These are phyloP conservation scores for Mungos mungo DNA, from an alignment of 2,113 vertebrate genomes.

Conservation along the genomic window DNA sequence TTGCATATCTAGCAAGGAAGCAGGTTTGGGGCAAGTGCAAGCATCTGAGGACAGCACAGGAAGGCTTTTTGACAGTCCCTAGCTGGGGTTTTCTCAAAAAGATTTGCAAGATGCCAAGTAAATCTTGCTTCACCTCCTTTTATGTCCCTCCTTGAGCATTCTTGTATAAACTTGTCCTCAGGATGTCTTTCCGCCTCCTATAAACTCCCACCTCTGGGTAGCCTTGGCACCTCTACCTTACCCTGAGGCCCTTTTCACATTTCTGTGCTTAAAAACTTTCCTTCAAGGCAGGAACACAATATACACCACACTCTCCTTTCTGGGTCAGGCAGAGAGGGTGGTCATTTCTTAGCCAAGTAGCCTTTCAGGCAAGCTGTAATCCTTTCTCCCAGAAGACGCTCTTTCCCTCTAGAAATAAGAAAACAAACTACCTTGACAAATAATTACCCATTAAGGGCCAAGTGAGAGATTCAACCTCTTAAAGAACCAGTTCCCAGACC, in stretches of 20 bases:
- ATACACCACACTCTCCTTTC: constrained; percentile 30
- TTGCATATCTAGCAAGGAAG: constrained; percentile 57
- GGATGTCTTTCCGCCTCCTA: constrained; percentile 72
- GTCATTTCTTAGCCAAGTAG: not conserved
- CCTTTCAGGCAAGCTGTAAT: not conserved
- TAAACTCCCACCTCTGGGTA: constrained; percentile 73
- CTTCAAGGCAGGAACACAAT: constrained; percentile 56
- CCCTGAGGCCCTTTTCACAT: constrained; percentile 68
- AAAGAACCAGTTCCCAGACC: constrained; percentile 4
- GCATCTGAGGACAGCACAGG: constrained; percentile 65
- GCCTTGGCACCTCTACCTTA: constrained; percentile 68
- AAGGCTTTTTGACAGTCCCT: constrained; percentile 61
- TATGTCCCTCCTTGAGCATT: constrained; percentile 68
- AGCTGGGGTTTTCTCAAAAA: constrained; percentile 71
- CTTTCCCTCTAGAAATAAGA: constrained; percentile 26
- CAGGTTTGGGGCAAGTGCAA: constrained; percentile 61
- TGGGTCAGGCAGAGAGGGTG: constrained; percentile 9
- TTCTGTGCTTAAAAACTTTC: constrained; percentile 61
- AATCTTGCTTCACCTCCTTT: constrained; percentile 77
- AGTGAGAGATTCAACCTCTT: not conserved
- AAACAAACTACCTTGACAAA: constrained; percentile 18
- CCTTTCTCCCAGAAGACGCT: constrained; percentile 11
- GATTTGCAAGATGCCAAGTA: constrained; percentile 70
- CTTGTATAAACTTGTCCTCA: constrained; percentile 79
- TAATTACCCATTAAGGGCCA: not conserved